These are phyloP conservation scores for Mimachlamys varia DNA, from an alignment of 2,888 invertebrate genomes.

Conservation along the genomic window DNA sequence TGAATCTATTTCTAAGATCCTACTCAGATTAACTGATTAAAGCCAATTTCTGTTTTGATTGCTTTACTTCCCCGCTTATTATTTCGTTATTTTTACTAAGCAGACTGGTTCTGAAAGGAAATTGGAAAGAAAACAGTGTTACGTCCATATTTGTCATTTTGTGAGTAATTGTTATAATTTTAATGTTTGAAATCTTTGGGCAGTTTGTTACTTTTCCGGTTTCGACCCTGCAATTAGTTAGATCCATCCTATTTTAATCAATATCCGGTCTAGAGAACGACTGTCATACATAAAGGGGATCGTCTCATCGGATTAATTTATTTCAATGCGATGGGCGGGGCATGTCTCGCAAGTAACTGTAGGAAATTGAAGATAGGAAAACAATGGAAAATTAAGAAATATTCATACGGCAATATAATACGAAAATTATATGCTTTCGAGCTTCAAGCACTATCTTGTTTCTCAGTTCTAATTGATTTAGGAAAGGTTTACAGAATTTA, in stretches of 20 bases:
- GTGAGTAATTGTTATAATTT: slow-evolving; percentile 23
- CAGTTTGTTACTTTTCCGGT: slow-evolving; percentile 21
- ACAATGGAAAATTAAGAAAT: slow-evolving; percentile 33
- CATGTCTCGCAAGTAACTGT: not conserved
- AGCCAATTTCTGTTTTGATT: not conserved
- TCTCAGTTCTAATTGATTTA: slow-evolving; percentile 9
- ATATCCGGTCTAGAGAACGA: slow-evolving; percentile 7
- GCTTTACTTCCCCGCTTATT: not conserved
- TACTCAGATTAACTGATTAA: not conserved
- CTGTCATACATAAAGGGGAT: slow-evolving; percentile 5
- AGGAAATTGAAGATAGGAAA: slow-evolving; percentile 31
- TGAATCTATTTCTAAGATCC: not conserved
- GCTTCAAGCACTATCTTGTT: not conserved
- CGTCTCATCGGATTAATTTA: slow-evolving; percentile 9
- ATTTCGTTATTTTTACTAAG: slow-evolving; percentile 26
- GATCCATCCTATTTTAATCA: slow-evolving; percentile 13
- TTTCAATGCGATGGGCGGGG: slow-evolving; percentile 20
- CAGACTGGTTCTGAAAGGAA: slow-evolving; percentile 31
- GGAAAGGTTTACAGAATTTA: slow-evolving; percentile 21
- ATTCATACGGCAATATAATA: slow-evolving; percentile 26
- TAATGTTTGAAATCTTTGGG: slow-evolving; percentile 26
- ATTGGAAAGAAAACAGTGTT: slow-evolving; percentile 34
- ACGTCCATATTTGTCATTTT: not conserved
- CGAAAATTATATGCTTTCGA: slow-evolving; percentile 15
- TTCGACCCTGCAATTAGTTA: slow-evolving; percentile 5